Evolutionary conservation across 2,797 vertebrate genomes (phyloP).

Genomic region (Mustela erminea): DNA sequence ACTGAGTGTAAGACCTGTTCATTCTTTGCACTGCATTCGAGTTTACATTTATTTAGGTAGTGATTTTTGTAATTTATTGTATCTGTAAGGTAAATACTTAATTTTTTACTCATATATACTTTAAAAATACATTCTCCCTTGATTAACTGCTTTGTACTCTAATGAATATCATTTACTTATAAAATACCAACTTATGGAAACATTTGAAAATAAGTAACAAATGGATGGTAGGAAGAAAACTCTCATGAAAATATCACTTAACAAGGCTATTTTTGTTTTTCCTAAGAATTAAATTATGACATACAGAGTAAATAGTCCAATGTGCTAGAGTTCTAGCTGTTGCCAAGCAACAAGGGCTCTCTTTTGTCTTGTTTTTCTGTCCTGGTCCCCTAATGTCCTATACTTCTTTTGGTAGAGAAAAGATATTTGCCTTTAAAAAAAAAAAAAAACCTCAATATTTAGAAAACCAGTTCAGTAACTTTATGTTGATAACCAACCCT

Average conservation of each 20-base stretch:
- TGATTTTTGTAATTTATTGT: background rate
- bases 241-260: background rate
- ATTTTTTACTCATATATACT: background rate
- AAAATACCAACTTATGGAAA: constrained; percentile 48
- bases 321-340: constrained; percentile 67
- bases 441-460: background rate
- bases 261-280: background rate
- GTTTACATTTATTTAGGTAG: background rate
- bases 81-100: background rate
- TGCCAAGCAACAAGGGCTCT: constrained; percentile 70
- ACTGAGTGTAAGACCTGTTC: background rate
- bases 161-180: background rate
- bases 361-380: background rate
- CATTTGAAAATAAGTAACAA: constrained; percentile 28
- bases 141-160: background rate
- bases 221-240: background rate
- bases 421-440: background rate
- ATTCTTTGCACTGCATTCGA: background rate
- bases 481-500: constrained; percentile 35
- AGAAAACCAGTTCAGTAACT: background rate
- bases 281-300: constrained; percentile 40
- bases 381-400: constrained; percentile 25
- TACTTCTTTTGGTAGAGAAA: constrained; percentile 42
- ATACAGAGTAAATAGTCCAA: constrained; percentile 14
- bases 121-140: background rate